These are phyloP conservation scores for Cephalopholis sonnerati DNA, from an alignment of 2,113 vertebrate species.

Conservation along the genomic window DNA sequence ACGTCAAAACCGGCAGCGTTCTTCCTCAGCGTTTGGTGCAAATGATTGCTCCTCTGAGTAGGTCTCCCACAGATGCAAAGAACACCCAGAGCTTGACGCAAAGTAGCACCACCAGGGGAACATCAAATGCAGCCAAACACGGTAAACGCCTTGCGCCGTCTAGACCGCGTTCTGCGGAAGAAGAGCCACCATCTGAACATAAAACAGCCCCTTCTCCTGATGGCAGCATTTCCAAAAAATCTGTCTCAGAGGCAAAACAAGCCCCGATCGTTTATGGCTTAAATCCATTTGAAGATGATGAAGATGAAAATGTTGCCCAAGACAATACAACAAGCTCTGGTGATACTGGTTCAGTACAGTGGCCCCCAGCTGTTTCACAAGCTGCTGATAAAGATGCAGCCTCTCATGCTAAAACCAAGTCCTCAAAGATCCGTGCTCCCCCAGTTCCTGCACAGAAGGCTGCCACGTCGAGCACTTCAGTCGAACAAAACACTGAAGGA, in stretches of 20 bases:
- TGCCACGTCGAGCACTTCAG: background rate
- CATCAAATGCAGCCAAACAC: constrained; percentile 31
- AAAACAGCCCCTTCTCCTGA: background rate
- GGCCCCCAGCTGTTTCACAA: constrained; percentile 11
- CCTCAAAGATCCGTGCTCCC: constrained; percentile 76
- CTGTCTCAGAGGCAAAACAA: background rate
- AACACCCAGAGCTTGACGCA: constrained; percentile 9
- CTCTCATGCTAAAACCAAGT: constrained; percentile 51
- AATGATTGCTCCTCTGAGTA: constrained; percentile 41
- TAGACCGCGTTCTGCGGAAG: constrained; percentile 42
- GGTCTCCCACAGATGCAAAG: constrained; percentile 24
- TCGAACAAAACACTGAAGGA: background rate
- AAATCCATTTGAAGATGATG: constrained; percentile 72
- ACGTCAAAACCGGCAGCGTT: constrained; percentile 49
- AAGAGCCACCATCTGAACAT: constrained; percentile 1
- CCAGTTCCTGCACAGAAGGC: constrained; percentile 60
- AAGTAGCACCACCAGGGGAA: background rate
- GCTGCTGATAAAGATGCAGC: constrained; percentile 19
- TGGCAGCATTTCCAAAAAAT: background rate
- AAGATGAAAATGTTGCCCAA: constrained; percentile 21
- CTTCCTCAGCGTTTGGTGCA: constrained; percentile 52
- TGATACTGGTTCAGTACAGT: background rate
- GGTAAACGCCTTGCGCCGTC: constrained; percentile 74
- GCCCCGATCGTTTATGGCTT: background rate
- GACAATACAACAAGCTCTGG: background rate